Base-by-base conservation (phyloP, 2,888 invertebrate genomes). In the Diarsia dahlii region DNA sequence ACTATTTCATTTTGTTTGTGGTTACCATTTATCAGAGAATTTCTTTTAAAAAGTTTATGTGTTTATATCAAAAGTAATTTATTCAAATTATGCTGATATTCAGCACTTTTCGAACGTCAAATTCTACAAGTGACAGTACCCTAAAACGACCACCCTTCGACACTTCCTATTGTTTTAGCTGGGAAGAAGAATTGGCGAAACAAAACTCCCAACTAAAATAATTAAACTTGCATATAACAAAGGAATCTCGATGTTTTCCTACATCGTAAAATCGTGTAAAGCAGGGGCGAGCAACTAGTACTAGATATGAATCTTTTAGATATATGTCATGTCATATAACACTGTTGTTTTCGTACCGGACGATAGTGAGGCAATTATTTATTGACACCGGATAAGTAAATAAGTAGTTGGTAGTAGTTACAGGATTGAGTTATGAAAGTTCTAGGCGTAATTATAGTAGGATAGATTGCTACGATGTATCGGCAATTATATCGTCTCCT, bases 261-360 rank as follows among this genome's bases (percentile, higher is more conserved):
- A 1, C n/a, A 6, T 63, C 8, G 8, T 63, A 45, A 45, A 63
- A 45, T n/a, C 8, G n/a, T n/a, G n/a, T 15, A 15, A 58, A 63
- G 15, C 63, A n/a, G 63, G 45, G n/a, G 9, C 15, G 45, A 8
- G 13, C 45, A 1, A n/a, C 63, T 63, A 63, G 45, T 63, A 45
- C 3, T 60, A 60, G 58, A 45, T 15, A 23, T n/a, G 63, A 63
- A 63, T 63, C 63, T 63, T 63, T 56, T 48, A 73, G 46, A 76
- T 84, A 67, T 48, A 72, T 74, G 78, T 87, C 80, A 82, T 81
- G 79, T 85, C 71, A 78, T 8, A 54, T 71, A 68, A 71, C 58
- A 23, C 20, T 73, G 71, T 85, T 76, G 82, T 83, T 85, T 80
- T 76, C 64, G 50, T 20, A 68, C 20, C 23, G 48, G 34, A 63